Evolutionary conservation across 2,888 invertebrate species (phyloP), one percentile per base, ranked within the genome.

Genomic region (Epiblema foenella): DNA sequence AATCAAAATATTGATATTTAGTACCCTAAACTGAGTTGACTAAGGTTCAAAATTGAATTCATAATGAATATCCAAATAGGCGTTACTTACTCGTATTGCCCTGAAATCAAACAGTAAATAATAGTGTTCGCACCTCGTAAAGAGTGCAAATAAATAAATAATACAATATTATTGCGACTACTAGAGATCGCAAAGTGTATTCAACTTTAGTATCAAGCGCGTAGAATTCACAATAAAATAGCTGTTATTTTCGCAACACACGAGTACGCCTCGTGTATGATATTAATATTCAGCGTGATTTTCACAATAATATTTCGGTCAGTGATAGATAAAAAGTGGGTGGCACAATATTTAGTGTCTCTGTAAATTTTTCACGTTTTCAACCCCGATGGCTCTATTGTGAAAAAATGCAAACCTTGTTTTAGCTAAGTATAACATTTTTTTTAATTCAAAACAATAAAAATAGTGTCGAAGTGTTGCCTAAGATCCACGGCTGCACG

Each of bases 61-160:
- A n/a, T 33, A 57, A 4, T 29, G 8, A 33, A 33, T 17, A 7
- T 18, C 7, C 15, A 39, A 46, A 51, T n/a, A 51, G 17, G 12
- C 15, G 15, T 17, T 33, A 42, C 42, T n/a, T n/a, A n/a, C n/a
- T n/a, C n/a, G 18, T 10, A n/a, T 20, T 9, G 11, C 46, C 7
- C 49, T 37, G 33, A 67, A 67, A 59, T 67, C 51, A 67, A 67
- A 59, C 11, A 59, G 51, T 37, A 67, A 67, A 59, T 67, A 67
- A 37, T 57, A 67, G n/a, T 12, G 1, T 63, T 69, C 62, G 20
- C 63, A 39, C 63, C 57, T 69, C 56, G 24, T 69, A 63, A 63
- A 59, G 11, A 39, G 17, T 29, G 37, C 49, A 37, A 69, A 63
- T 49, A 56, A 68, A 68, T 49, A 39, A 69, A 57, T 63, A 39